Percentiles rank a stretch among this genome's conserved stretches.
Conservation (phyloP, 2,888 invertebrate species). For the Euproctis similis region DNA sequence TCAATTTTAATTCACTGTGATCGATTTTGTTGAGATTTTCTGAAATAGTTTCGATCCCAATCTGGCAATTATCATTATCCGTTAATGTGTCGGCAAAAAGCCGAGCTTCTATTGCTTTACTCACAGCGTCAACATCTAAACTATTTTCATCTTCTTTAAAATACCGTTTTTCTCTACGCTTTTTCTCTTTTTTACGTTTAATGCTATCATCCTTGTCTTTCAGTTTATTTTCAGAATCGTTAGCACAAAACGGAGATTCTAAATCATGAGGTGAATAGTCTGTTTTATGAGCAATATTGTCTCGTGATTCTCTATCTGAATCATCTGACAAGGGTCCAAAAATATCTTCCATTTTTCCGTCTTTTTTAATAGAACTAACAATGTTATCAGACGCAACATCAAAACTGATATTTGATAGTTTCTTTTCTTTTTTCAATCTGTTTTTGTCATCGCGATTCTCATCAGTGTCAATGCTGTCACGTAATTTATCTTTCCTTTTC, state of each 20-base stretch:
- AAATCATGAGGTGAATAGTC: constrained; percentile 38
- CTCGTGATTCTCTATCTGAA: constrained; percentile 52
- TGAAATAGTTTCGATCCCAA: constrained; percentile 38
- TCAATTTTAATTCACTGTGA: constrained; percentile 72
- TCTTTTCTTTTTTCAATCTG: constrained; percentile 77
- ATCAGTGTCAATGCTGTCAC: constrained; percentile 66
- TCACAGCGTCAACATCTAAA: constrained; percentile 86
- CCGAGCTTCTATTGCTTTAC: constrained; percentile 87
- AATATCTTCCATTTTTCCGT: constrained; percentile 91
- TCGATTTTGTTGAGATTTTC: constrained; percentile 24
- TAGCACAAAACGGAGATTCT: constrained; percentile 27
- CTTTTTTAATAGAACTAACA: constrained; percentile 72
- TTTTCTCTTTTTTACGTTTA: constrained; percentile 79
- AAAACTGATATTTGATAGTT: constrained; percentile 35
- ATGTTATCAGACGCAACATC: constrained; percentile 41
- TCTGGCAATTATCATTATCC: constrained; percentile 60
- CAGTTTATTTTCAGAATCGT: constrained; percentile 37
- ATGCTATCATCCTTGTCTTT: constrained; percentile 70
- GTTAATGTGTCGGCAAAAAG: constrained; percentile 80
- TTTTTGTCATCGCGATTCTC: constrained; percentile 71
- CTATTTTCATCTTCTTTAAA: constrained; percentile 84
- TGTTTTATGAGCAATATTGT: constrained; percentile 30
- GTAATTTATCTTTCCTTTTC: constrained; percentile 75
- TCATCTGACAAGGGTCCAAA: constrained; percentile 91
- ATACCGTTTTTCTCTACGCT: constrained; percentile 77